phyloP scores from a whole-genome alignment of 2,113 vertebrate species.

The Phaetusa simplex region DNA sequence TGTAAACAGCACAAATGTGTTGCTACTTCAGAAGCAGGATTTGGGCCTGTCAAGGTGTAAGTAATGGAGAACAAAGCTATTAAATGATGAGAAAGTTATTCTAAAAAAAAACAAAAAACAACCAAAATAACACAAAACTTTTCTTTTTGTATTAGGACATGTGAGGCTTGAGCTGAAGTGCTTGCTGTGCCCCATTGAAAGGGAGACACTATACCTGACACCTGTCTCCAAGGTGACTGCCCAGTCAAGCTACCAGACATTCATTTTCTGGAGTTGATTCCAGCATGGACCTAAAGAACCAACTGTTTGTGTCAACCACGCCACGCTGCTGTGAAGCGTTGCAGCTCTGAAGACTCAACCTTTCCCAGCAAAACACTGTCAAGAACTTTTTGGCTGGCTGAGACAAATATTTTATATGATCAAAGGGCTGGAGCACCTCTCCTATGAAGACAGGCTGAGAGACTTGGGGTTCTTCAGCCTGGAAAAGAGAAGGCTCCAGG shows the following conservation, averaged over 20 bases:
- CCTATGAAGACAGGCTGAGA: no score
- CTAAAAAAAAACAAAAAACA: background rate
- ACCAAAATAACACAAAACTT: background rate
- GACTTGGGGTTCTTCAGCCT: no score
- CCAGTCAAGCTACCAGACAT: background rate
- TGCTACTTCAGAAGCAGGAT: background rate
- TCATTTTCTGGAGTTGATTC: background rate
- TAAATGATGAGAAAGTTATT: background rate
- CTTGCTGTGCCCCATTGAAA: fast-evolving
- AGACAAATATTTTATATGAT: background rate
- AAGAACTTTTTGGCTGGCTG: background rate
- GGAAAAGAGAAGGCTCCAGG: no score
- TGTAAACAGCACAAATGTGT: background rate
- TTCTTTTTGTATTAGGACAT: background rate
- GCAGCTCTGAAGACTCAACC: background rate
- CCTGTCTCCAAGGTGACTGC: background rate
- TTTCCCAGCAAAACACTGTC: background rate
- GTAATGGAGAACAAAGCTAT: background rate
- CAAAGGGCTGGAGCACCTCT: no score
- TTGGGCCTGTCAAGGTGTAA: background rate
- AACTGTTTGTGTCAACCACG: background rate
- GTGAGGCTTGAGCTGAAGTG: background rate
- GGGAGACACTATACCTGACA: fast-evolving
- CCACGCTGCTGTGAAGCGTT: fast-evolving
- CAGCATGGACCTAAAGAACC: background rate